Conservation (phyloP, 2,797 vertebrate species). For the Anabas testudineus region DNA sequence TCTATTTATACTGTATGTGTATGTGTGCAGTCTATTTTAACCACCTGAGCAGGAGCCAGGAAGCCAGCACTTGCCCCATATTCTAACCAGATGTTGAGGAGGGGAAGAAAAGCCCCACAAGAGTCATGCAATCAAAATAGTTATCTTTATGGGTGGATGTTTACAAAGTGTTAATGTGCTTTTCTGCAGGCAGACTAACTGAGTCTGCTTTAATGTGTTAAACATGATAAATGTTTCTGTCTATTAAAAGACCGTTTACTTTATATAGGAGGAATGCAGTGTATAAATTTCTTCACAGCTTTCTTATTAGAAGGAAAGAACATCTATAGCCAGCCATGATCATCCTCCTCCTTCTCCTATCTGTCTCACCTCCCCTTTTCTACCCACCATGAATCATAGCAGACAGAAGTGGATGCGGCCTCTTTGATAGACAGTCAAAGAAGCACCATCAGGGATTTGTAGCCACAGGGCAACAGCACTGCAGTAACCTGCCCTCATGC, state of each 20-base stretch:
- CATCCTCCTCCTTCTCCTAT: slow-evolving; percentile 20
- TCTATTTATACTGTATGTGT: slow-evolving; percentile 70
- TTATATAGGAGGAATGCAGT: slow-evolving; percentile 19
- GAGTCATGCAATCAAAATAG: slow-evolving; percentile 89
- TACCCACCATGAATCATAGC: slow-evolving; percentile 62
- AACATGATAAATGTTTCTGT: slow-evolving; percentile 59
- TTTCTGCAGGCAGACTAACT: slow-evolving; percentile 71
- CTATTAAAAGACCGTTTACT: slow-evolving; percentile 68
- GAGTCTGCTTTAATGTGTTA: slow-evolving; percentile 72
- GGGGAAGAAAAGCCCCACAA: slow-evolving; percentile 81
- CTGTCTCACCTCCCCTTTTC: slow-evolving; percentile 22
- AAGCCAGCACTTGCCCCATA: slow-evolving; percentile 87
- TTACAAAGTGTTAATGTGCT: slow-evolving; percentile 86
- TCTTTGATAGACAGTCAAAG: slow-evolving; percentile 73
- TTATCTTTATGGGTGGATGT: slow-evolving; percentile 83
- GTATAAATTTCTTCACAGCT: slow-evolving; percentile 32
- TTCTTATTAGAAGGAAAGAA: slow-evolving; percentile 33
- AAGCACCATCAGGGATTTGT: slow-evolving; percentile 67
- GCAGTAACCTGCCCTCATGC: slow-evolving; percentile 69
- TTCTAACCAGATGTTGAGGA: slow-evolving; percentile 95
- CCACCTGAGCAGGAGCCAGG: slow-evolving; percentile 88
- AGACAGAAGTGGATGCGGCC: slow-evolving; percentile 54
- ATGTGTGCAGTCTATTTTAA: slow-evolving; percentile 87
- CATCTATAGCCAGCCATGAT: slow-evolving; percentile 24
- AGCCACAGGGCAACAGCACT: slow-evolving; percentile 46